Conservation (phyloP, 2,797 vertebrate species). For the Coreius guichenoti region DNA sequence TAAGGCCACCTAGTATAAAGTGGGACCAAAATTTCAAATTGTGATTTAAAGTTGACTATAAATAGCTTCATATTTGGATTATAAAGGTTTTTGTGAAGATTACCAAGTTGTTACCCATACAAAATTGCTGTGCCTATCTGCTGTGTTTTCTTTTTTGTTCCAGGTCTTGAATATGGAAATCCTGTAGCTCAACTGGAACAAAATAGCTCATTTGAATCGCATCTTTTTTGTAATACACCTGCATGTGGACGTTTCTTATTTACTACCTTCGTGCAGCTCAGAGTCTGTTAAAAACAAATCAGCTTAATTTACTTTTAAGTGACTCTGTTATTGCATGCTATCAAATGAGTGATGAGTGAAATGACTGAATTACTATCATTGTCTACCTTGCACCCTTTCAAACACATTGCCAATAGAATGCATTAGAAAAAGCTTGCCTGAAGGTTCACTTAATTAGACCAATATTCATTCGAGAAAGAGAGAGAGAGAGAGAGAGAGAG, state of each 20-base stretch:
- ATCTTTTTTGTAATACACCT: neutral
- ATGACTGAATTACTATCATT: neutral
- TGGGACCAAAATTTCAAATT: neutral
- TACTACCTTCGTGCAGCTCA: neutral
- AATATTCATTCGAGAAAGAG: neutral
- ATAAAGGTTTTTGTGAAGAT: neutral
- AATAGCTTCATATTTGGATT: neutral
- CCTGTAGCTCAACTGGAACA: neutral
- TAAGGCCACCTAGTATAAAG: too few species aligned
- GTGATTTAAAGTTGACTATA: neutral
- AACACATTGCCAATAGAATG: constrained; percentile 33
- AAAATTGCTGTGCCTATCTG: neutral
- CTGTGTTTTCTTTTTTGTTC: neutral
- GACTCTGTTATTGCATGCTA: constrained; percentile 3
- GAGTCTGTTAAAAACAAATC: constrained; percentile 18
- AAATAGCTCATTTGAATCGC: too few species aligned
- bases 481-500: neutral
- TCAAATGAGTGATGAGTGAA: neutral
- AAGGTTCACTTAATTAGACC: constrained; percentile 24
- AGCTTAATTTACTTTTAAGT: neutral
- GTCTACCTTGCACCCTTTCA: neutral
- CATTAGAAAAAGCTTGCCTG: neutral
- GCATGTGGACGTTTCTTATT: neutral
- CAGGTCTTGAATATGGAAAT: neutral
- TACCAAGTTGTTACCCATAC: neutral